phyloP scores from a whole-genome alignment of 2,888 invertebrate species.

The Alviniconcha strummeri region DNA sequence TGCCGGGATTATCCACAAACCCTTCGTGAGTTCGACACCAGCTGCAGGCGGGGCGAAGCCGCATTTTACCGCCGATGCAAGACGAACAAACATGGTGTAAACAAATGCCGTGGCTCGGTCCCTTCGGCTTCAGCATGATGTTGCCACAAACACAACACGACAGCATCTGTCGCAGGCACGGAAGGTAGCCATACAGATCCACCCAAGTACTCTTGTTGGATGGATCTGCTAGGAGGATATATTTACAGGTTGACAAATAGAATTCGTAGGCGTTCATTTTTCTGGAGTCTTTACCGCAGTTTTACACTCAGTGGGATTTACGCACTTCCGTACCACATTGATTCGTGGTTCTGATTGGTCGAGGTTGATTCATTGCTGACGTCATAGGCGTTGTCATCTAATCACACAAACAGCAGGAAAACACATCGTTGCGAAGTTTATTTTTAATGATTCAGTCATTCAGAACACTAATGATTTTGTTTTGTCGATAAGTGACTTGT shows the following conservation, averaged over 20 bases:
- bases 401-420: conserved; percentile 1
- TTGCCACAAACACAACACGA: conserved; percentile 93
- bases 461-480: background rate
- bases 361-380: conserved; percentile 30
- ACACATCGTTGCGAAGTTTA: background rate
- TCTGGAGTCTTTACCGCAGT: conserved; percentile 19
- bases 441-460: background rate
- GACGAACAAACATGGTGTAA: conserved; percentile 91
- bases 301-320: conserved; percentile 11
- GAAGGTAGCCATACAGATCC: conserved; percentile 88
- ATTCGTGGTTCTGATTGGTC: conserved; percentile 25
- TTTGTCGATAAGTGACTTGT: background rate
- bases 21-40: conserved; percentile 90
- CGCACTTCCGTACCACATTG: conserved; percentile 37
- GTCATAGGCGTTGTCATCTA: conserved; percentile 29
- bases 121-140: conserved; percentile 87
- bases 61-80: conserved; percentile 89
- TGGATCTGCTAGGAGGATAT: conserved; percentile 85
- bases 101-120: conserved; percentile 84
- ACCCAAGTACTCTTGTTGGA: conserved; percentile 81
- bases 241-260: conserved; percentile 87
- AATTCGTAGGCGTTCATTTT: conserved; percentile 87
- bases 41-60: conserved; percentile 87
- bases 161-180: conserved; percentile 88
- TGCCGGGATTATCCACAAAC: conserved; percentile 87